Percentiles rank a stretch among this genome's conserved stretches.
Conservation (phyloP, 2,113 vertebrate genomes). For the Protobothrops mucrosquamatus region DNA sequence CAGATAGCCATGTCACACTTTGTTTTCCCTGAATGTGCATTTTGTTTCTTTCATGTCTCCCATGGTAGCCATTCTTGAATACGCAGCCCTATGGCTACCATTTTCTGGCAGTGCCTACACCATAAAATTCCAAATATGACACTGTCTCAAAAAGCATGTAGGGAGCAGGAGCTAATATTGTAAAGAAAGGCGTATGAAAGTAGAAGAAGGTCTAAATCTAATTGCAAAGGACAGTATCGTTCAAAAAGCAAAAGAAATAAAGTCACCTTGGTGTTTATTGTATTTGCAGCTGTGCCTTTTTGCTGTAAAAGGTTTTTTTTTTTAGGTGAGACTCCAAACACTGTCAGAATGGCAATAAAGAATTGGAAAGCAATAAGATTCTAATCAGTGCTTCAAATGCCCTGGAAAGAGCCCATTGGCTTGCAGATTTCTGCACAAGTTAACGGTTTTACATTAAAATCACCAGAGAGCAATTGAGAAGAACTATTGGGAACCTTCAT, state of each 20-base stretch:
- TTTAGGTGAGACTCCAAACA: constrained; percentile 47
- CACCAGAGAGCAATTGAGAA: constrained; percentile 74
- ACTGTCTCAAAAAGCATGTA: constrained; percentile 30
- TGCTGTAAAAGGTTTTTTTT: constrained; percentile 54
- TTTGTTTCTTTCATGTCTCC: neutral
- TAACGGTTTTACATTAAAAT: constrained; percentile 73
- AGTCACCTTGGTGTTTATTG: constrained; percentile 23
- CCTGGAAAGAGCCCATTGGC: constrained; percentile 68
- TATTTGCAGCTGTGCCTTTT: constrained; percentile 52
- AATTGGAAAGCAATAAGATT: constrained; percentile 74
- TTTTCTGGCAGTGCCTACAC: neutral
- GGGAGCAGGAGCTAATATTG: constrained; percentile 44
- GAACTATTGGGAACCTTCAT: constrained; percentile 74
- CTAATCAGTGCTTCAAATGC: constrained; percentile 77
- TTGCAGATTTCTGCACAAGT: constrained; percentile 62
- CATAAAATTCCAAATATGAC: neutral
- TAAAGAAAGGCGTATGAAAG: constrained; percentile 51
- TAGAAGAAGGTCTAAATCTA: constrained; percentile 47
- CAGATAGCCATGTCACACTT: neutral
- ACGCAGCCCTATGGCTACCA: neutral
- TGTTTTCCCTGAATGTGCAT: neutral
- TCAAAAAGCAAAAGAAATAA: constrained; percentile 52
- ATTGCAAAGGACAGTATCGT: constrained; percentile 58
- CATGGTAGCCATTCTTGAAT: neutral
- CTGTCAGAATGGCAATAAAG: constrained; percentile 73